Conservation (phyloP, 2,113 vertebrate genomes). For the Chunga burmeisteri region DNA sequence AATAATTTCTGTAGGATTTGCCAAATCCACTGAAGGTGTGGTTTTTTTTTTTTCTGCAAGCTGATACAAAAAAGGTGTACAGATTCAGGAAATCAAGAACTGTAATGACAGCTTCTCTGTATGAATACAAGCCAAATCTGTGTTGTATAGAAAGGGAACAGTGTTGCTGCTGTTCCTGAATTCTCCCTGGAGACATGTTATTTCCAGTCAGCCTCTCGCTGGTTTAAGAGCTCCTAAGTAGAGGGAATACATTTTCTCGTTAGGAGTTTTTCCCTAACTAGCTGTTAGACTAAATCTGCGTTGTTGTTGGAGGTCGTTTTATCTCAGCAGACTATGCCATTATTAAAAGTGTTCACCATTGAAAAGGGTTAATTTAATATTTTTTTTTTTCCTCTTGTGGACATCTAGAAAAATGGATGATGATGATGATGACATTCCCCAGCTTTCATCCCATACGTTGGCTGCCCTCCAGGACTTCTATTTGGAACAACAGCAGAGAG, state of each 20-base stretch:
- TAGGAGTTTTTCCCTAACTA: neutral
- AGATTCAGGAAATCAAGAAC: neutral
- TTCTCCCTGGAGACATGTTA: neutral
- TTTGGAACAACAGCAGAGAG: conserved; percentile 72
- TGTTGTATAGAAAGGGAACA: neutral
- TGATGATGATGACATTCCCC: conserved; percentile 81
- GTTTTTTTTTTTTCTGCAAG: neutral
- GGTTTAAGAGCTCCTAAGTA: neutral
- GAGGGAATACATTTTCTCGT: neutral
- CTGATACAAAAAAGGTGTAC: neutral
- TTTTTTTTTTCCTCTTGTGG: neutral
- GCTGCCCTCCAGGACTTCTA: conserved; percentile 93
- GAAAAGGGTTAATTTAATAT: neutral
- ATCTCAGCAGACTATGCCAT: neutral
- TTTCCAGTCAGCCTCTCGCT: neutral
- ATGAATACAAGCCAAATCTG: neutral
- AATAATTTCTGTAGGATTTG: neutral
- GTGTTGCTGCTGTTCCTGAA: neutral
- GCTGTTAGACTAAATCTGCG: neutral
- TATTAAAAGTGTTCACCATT: neutral
- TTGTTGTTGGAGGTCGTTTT: neutral
- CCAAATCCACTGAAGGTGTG: neutral
- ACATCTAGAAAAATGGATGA: conserved; percentile 76
- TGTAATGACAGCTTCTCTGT: neutral
- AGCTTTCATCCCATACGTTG: conserved; percentile 84